Percentiles rank a stretch among this genome's conserved stretches.
Evolutionary conservation across 35 echinoderm and acorn worm genomes (phyloP).

Genomic region (Chiridota heheva): DNA sequence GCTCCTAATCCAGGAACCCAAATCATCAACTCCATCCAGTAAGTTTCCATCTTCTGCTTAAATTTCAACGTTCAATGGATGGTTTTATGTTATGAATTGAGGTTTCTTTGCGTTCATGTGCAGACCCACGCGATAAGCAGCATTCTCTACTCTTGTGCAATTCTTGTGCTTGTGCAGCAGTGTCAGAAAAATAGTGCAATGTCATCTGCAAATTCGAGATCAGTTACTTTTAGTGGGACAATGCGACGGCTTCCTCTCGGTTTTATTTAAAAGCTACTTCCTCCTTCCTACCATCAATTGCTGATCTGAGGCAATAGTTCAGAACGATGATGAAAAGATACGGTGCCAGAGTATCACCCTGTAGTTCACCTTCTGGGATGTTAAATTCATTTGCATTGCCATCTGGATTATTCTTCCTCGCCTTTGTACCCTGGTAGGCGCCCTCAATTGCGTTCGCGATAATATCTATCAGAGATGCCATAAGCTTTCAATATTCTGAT

Average conservation of each 20-base stretch:
- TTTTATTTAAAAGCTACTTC: conserved; percentile 28
- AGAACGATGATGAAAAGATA: conserved; percentile 45
- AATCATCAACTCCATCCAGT: neutral
- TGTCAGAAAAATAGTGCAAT: conserved; percentile 29
- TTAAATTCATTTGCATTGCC: conserved; percentile 29
- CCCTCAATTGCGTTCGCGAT: conserved; percentile 31
- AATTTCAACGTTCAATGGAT: too few relatives aligned
- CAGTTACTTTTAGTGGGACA: conserved; percentile 19
- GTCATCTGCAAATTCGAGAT: conserved; percentile 52
- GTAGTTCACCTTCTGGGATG: conserved; percentile 32
- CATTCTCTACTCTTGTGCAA: neutral
- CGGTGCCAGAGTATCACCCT: conserved; percentile 45
- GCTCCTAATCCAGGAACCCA: too few relatives aligned
- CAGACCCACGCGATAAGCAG: neutral
- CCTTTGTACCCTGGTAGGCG: conserved; percentile 13
- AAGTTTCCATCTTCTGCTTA: too few relatives aligned
- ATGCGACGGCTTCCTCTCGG: conserved; percentile 21
- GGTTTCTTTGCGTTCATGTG: neutral
- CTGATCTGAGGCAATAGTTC: neutral
- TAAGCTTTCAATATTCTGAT: conserved; percentile 43
- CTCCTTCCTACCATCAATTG: conserved; percentile 2
- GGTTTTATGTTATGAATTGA: neutral
- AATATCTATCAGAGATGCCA: conserved; percentile 17
- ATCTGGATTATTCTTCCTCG: conserved; percentile 32
- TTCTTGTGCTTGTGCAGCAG: conserved; percentile 1